These are phyloP conservation scores for Hypocryptadius cinnamomeus DNA, from an alignment of 2,113 vertebrate genomes.

Conservation along the genomic window DNA sequence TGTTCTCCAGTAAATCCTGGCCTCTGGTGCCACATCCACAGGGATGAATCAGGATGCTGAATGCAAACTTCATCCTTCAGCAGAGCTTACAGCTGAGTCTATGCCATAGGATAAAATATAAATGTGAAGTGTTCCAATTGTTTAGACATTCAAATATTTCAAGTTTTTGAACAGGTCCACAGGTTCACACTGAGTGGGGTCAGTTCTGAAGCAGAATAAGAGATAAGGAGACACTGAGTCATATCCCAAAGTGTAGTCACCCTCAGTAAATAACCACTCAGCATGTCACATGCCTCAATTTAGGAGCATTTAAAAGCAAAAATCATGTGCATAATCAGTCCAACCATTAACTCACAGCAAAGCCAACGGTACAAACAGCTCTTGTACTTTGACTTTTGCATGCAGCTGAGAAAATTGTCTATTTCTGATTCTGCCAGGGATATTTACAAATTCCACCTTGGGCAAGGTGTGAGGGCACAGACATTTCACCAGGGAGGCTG, in stretches of 20 bases:
- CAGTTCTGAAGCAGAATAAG: background rate
- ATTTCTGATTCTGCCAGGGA: background rate
- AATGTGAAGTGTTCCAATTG: background rate
- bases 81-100: background rate
- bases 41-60: background rate
- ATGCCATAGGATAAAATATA: background rate
- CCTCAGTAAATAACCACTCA: background rate
- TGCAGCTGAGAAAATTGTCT: background rate
- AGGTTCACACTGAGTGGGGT: background rate
- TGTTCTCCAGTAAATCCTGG: background rate
- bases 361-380: background rate
- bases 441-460: background rate
- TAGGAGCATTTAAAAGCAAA: background rate
- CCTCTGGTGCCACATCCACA: background rate
- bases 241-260: background rate
- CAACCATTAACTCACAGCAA: background rate
- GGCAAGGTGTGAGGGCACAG: background rate
- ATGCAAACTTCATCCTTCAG: background rate
- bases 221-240: background rate
- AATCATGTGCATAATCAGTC: background rate
- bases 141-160: background rate
- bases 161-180: background rate
- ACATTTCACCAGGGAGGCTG: background rate
- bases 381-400: background rate
- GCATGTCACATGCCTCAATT: background rate